These are phyloP conservation scores for Echinops telfairi DNA, from an alignment of 2,113 vertebrate genomes.

Conservation along the genomic window DNA sequence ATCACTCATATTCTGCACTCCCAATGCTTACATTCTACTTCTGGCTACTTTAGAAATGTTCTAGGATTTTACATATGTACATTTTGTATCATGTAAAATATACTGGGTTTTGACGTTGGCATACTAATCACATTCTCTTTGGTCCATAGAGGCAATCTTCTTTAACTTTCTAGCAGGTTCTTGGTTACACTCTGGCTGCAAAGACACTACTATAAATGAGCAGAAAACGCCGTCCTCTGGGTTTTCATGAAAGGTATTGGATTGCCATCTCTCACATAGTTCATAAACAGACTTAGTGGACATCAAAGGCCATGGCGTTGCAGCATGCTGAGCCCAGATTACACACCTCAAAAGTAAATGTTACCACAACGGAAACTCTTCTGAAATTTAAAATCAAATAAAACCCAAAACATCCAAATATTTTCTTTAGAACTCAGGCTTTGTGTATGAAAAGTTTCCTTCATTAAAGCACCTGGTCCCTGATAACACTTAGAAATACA, in stretches of 20 bases:
- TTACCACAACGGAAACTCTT: constrained; percentile 79
- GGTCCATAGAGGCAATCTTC: constrained; percentile 37
- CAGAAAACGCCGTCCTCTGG: constrained; percentile 58
- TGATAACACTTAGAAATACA: constrained; percentile 28
- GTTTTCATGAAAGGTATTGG: constrained; percentile 77
- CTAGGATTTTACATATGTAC: background rate
- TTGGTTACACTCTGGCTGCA: constrained; percentile 68
- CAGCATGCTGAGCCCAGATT: constrained; percentile 84
- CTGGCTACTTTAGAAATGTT: constrained; percentile 26
- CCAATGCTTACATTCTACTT: background rate
- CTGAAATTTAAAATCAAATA: constrained; percentile 83
- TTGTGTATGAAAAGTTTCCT: constrained; percentile 26
- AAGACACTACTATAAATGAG: constrained; percentile 66
- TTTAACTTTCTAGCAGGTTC: constrained; percentile 72
- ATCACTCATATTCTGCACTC: constrained; percentile 3
- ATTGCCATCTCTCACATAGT: constrained; percentile 78
- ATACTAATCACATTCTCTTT: constrained; percentile 54
- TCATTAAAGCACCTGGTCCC: constrained; percentile 59
- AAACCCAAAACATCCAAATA: constrained; percentile 72
- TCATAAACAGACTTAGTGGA: constrained; percentile 83
- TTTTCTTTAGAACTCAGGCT: constrained; percentile 63
- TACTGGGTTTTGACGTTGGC: background rate
- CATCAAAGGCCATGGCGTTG: constrained; percentile 82
- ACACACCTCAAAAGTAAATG: constrained; percentile 85
- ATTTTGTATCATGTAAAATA: background rate